These are phyloP conservation scores for Tipula confusa DNA, from an alignment of 2,888 invertebrate genomes.

Conservation along the genomic window DNA sequence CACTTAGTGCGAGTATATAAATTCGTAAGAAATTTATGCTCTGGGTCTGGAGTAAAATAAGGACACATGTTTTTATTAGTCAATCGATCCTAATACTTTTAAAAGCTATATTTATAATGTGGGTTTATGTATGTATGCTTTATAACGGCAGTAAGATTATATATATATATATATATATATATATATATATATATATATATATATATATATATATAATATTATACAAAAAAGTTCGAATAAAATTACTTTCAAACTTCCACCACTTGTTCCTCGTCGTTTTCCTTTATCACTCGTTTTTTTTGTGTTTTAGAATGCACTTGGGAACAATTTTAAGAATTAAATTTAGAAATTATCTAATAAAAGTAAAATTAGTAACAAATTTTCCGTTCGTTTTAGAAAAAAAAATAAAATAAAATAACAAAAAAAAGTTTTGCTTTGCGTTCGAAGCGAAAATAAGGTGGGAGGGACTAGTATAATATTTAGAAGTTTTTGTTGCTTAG, in stretches of 20 bases:
- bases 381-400: not conserved
- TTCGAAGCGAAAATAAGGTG: not conserved
- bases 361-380: not conserved
- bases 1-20: not conserved
- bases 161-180: no score
- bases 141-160: not conserved
- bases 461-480: not conserved
- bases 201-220: no score
- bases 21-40: not conserved
- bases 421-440: not conserved
- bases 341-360: constrained; percentile 25
- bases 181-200: no score
- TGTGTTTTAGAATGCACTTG: not conserved
- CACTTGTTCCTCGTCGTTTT: not conserved
- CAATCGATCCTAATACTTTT: not conserved
- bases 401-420: no score
- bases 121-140: not conserved
- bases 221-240: not conserved
- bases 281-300: not conserved
- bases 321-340: not conserved
- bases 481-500: not conserved
- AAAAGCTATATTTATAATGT: not conserved
- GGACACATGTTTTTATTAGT: not conserved
- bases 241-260: not conserved
- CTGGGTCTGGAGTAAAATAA: not conserved